A percentile compares a stretch with the other conserved stretches of the same genome.
These are phyloP conservation scores for Aspidoscelis tigris DNA, from an alignment of 2,113 vertebrate species.

Conservation along the genomic window DNA sequence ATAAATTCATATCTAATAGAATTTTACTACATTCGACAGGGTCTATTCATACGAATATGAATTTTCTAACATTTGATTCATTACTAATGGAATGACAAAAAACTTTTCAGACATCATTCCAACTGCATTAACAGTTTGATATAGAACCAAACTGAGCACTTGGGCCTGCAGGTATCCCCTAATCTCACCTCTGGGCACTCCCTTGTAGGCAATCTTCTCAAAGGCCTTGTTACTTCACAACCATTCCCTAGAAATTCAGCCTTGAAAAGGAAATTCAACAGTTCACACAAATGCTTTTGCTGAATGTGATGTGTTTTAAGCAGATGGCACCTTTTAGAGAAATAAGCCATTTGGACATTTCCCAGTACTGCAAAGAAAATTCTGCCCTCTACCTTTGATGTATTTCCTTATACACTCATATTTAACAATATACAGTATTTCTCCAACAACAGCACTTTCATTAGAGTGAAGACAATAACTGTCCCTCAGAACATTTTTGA, in stretches of 20 bases:
- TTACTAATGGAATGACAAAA: no score
- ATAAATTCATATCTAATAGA: no score
- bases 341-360: conserved; percentile 1
- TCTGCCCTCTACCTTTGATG: conserved; percentile 11
- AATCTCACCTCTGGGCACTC: no score
- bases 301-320: background rate
- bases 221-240: background rate
- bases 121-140: no score
- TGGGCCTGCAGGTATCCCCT: no score
- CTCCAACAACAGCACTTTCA: background rate
- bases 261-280: background rate
- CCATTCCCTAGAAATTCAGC: background rate
- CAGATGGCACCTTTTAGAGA: conserved; percentile 15
- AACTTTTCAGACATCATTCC: no score
- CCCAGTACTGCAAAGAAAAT: conserved; percentile 1
- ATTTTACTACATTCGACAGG: no score
- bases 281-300: background rate
- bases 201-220: background rate
- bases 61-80: no score
- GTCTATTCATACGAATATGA: no score
- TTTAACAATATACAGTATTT: background rate
- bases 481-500: background rate
- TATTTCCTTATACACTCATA: conserved; percentile 1
- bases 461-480: background rate
- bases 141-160: no score